These are phyloP conservation scores for Xiphophorus birchmanni DNA, from an alignment of 2,797 vertebrate species.

Conservation along the genomic window DNA sequence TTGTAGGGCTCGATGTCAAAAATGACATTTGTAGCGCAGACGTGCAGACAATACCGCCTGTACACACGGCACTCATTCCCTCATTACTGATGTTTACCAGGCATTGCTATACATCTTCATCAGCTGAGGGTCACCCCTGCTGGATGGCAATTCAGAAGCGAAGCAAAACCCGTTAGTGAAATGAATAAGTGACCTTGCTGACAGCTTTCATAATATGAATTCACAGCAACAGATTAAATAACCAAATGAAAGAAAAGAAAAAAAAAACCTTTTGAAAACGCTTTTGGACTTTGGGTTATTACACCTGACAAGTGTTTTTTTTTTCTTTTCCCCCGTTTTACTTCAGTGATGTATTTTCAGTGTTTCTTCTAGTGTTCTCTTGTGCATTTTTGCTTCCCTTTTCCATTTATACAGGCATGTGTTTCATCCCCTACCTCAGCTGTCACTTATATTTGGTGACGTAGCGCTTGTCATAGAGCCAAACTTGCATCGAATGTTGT, in stretches of 20 bases:
- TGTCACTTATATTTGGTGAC: conserved; percentile 13
- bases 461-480: conserved; percentile 5
- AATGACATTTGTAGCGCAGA: conserved; percentile 26
- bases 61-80: conserved; percentile 19
- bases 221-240: conserved; percentile 51
- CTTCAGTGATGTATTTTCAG: conserved; percentile 38
- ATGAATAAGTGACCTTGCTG: conserved; percentile 60
- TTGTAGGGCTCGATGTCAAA: conserved; percentile 22
- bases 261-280: conserved; percentile 12
- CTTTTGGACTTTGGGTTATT: conserved; percentile 27
- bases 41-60: conserved; percentile 6
- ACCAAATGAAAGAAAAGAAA: conserved; percentile 18
- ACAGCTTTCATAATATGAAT: conserved; percentile 54
- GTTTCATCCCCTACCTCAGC: conserved; percentile 22
- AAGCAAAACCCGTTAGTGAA: conserved; percentile 52
- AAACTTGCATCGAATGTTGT: conserved; percentile 41
- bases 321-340: background rate
- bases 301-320: conserved; percentile 34
- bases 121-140: conserved; percentile 59
- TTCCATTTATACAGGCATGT: conserved; percentile 23
- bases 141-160: conserved; percentile 56
- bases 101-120: conserved; percentile 65
- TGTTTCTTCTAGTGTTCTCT: conserved; percentile 42
- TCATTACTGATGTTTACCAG: conserved; percentile 66
- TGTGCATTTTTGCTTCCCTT: conserved; percentile 34